phyloP scores from a whole-genome alignment of 1,140 invertebrate genomes.

The Drosophila dunni region DNA sequence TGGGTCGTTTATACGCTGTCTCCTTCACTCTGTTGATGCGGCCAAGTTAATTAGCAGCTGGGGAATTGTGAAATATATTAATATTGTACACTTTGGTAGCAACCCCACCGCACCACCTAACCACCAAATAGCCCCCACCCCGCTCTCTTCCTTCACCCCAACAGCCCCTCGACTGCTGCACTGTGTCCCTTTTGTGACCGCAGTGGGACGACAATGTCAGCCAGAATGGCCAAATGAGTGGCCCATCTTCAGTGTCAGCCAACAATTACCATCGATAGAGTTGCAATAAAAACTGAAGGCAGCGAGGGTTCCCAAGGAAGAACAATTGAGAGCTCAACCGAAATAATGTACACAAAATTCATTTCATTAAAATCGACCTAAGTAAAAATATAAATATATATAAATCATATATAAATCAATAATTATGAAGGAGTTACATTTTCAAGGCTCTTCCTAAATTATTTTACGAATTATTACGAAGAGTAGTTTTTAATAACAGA shows the following conservation, averaged over 20 bases:
- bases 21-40: slow-evolving; percentile 40
- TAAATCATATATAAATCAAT: no score
- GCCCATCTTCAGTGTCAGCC: slow-evolving; percentile 24
- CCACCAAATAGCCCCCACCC: background rate
- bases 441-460: no score
- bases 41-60: slow-evolving; percentile 79
- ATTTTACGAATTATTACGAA: no score
- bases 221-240: slow-evolving; percentile 19
- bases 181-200: slow-evolving; percentile 60
- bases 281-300: background rate
- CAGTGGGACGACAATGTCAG: slow-evolving; percentile 37
- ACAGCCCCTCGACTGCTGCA: slow-evolving; percentile 24
- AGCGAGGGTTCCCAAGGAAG: no score
- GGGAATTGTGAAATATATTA: slow-evolving; percentile 83
- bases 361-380: no score
- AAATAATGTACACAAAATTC: no score
- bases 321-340: no score
- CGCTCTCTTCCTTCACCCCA: slow-evolving; percentile 21
- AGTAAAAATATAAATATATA: no score
- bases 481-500: no score
- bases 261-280: slow-evolving; percentile 24
- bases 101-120: slow-evolving; percentile 15
- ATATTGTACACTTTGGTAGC: slow-evolving; percentile 79
- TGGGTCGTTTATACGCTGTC: slow-evolving; percentile 37
- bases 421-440: no score